These are phyloP conservation scores for Hymenopus coronatus DNA, from an alignment of 2,888 invertebrate genomes.

Conservation along the genomic window DNA sequence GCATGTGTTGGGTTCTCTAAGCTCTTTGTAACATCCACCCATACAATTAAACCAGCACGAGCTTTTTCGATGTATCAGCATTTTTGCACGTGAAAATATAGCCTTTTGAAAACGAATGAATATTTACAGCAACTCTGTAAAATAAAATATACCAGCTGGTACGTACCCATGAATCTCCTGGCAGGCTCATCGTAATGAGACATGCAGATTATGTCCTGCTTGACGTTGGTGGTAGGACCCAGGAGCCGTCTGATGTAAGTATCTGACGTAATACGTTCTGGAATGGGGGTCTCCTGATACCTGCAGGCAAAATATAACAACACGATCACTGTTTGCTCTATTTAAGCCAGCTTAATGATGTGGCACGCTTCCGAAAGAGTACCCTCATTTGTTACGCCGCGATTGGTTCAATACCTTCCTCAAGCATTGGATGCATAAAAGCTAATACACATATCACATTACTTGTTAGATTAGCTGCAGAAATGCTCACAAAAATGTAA, in stretches of 20 bases:
- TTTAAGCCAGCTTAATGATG: background rate
- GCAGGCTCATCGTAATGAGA: conserved; percentile 69
- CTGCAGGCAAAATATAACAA: background rate
- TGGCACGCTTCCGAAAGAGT: background rate
- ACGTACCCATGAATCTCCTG: conserved; percentile 65
- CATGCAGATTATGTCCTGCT: conserved; percentile 59
- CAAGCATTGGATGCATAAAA: too few species aligned
- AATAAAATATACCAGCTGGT: too few species aligned
- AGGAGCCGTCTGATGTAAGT: conserved; percentile 70
- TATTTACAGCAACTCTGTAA: too few species aligned
- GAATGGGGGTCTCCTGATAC: conserved; percentile 53
- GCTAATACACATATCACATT: too few species aligned
- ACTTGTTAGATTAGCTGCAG: too few species aligned
- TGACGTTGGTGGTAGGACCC: conserved; percentile 61
- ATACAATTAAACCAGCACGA: too few species aligned
- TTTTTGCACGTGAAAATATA: too few species aligned
- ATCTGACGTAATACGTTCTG: conserved; percentile 65
- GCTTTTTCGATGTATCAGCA: too few species aligned
- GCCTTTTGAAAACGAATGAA: too few species aligned
- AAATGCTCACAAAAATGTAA: too few species aligned
- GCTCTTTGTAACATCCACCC: too few species aligned
- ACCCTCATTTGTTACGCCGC: background rate
- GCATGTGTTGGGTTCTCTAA: too few species aligned
- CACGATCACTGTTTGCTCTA: background rate
- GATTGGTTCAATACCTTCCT: background rate